Percentiles rank a stretch among this genome's conserved stretches.
Conservation (phyloP, 2,113 vertebrate species). For the Gavialis gangeticus region DNA sequence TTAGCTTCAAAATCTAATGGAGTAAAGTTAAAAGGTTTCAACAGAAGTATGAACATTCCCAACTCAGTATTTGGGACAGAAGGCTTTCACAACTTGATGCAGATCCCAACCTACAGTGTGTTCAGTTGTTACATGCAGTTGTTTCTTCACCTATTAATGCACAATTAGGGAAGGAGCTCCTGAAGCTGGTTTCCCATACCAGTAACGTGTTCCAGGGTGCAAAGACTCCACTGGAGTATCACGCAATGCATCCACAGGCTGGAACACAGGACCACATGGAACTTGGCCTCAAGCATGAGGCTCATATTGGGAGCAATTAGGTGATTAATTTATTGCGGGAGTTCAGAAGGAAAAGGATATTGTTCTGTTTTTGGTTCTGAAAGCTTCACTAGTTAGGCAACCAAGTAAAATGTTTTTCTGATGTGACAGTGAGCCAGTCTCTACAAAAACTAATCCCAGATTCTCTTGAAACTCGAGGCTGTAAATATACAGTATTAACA, state of each 20-base stretch:
- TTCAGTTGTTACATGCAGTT: neutral
- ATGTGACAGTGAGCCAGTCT: neutral
- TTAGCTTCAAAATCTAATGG: neutral
- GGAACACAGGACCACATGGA: neutral
- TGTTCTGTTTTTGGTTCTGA: neutral
- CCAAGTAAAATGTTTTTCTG: neutral
- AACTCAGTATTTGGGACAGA: neutral
- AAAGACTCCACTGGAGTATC: neutral
- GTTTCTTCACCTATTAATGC: neutral
- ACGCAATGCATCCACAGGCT: neutral
- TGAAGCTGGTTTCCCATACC: neutral
- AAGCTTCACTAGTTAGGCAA: neutral
- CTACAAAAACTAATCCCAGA: neutral
- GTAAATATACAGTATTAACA: neutral
- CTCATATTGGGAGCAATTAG: neutral
- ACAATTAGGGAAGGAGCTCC: neutral
- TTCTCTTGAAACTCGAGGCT: neutral
- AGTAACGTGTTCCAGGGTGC: neutral
- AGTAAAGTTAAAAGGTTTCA: neutral
- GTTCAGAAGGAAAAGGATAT: neutral
- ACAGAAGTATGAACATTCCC: neutral
- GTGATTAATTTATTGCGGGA: neutral
- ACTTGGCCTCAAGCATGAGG: neutral
- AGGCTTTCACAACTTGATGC: neutral
- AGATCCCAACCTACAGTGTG: neutral